A percentile compares a stretch with the other conserved stretches of the same genome.
These are phyloP conservation scores for Pedionomus torquatus DNA, from an alignment of 2,113 vertebrate genomes.

Conservation along the genomic window DNA sequence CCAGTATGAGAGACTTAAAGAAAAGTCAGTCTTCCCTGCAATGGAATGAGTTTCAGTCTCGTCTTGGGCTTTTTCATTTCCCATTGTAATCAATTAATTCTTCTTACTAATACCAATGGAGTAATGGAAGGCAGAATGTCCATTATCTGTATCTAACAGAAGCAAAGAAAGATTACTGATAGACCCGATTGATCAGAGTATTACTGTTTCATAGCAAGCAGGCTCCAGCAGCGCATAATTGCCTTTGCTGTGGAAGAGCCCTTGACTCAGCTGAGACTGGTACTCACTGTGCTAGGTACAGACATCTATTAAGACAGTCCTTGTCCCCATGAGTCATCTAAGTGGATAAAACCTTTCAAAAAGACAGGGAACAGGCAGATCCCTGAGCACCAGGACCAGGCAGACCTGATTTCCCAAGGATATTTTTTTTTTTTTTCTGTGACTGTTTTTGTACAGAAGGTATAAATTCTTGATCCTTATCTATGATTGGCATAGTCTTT, in stretches of 20 bases:
- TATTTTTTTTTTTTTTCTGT: background rate
- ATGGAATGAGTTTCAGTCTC: background rate
- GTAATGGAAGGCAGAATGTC: background rate
- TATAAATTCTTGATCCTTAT: background rate
- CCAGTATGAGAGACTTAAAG: background rate
- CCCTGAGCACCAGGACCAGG: background rate
- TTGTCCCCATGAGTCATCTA: conserved; percentile 24
- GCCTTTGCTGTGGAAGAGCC: background rate
- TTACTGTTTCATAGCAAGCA: background rate
- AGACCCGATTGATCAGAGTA: background rate
- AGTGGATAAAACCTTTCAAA: background rate
- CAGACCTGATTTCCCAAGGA: background rate
- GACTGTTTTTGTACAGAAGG: background rate
- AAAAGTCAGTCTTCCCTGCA: background rate
- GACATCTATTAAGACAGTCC: background rate
- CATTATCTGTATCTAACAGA: background rate
- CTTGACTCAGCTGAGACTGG: conserved; percentile 11
- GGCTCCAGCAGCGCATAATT: background rate
- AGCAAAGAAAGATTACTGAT: background rate
- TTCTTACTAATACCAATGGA: background rate
- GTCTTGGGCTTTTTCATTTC: background rate
- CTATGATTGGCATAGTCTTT: background rate
- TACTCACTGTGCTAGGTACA: background rate
- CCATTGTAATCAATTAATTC: background rate
- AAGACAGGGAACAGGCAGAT: background rate